These are phyloP conservation scores for Cepaea hortensis DNA, from an alignment of 2,888 invertebrate species.

Conservation along the genomic window DNA sequence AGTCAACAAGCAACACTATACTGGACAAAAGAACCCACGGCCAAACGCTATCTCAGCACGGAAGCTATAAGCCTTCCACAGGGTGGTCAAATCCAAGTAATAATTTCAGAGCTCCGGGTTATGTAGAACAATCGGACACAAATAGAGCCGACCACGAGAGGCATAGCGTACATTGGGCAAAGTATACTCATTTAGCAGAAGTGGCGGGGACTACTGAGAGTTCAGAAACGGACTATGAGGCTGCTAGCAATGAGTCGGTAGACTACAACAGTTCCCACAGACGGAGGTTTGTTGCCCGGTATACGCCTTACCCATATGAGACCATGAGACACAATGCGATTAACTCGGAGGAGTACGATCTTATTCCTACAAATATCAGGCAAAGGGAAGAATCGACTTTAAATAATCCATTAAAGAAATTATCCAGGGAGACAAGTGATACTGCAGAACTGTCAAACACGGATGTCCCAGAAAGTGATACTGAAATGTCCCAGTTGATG, in stretches of 20 bases:
- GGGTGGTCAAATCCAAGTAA: too few species aligned
- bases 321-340: neutral
- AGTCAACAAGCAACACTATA: neutral
- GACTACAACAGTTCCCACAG: neutral
- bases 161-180: neutral
- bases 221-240: neutral
- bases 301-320: conserved; percentile 13
- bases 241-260: neutral
- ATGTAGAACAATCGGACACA: too few species aligned
- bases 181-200: neutral
- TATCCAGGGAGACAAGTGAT: too few species aligned
- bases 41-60: neutral
- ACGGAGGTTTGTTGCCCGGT: neutral
- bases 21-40: neutral
- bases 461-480: conserved; percentile 15
- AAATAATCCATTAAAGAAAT: neutral
- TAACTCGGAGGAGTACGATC: neutral
- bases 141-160: too few species aligned
- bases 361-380: conserved; percentile 6
- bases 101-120: too few species aligned
- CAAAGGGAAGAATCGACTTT: neutral
- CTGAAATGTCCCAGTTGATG: neutral
- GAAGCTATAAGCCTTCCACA: too few species aligned
- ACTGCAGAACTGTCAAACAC: neutral
- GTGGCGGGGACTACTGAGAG: neutral